A percentile compares a stretch with the other conserved stretches of the same genome.
phyloP scores from a whole-genome alignment of 2,797 vertebrate genomes.

The Chaetophractus vellerosus region DNA sequence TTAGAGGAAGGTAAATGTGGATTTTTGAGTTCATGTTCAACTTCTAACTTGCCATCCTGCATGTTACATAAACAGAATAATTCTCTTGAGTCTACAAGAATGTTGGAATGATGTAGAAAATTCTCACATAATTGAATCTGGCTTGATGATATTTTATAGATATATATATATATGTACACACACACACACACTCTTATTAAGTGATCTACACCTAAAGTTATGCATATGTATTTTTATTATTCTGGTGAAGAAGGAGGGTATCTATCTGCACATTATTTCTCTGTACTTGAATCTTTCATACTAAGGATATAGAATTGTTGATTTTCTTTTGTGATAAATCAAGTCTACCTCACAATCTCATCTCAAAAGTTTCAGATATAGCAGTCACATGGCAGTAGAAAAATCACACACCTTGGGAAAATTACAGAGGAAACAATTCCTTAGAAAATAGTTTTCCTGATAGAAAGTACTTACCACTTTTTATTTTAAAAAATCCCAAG shows the following conservation, averaged over 20 bases:
- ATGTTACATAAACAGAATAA: slow-evolving; percentile 4
- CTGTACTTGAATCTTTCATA: background rate
- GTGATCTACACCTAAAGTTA: background rate
- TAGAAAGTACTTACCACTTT: background rate
- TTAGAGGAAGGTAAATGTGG: background rate
- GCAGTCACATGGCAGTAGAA: background rate
- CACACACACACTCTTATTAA: background rate
- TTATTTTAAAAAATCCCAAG: background rate
- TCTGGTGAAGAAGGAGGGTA: background rate
- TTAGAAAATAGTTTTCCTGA: background rate
- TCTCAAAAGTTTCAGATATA: background rate
- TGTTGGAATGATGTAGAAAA: background rate
- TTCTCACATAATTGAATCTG: background rate
- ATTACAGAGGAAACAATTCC: background rate
- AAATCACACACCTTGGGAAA: background rate
- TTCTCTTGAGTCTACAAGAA: background rate
- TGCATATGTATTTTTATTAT: background rate
- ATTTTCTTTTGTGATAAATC: background rate
- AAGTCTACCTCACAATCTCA: background rate
- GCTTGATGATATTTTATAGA: background rate
- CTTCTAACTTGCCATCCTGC: background rate
- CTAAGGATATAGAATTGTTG: background rate
- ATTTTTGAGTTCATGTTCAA: background rate
- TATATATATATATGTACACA: background rate
- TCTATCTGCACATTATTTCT: background rate